Conservation (phyloP, 2,888 invertebrate species). For the Mesorhabditis belari region DNA sequence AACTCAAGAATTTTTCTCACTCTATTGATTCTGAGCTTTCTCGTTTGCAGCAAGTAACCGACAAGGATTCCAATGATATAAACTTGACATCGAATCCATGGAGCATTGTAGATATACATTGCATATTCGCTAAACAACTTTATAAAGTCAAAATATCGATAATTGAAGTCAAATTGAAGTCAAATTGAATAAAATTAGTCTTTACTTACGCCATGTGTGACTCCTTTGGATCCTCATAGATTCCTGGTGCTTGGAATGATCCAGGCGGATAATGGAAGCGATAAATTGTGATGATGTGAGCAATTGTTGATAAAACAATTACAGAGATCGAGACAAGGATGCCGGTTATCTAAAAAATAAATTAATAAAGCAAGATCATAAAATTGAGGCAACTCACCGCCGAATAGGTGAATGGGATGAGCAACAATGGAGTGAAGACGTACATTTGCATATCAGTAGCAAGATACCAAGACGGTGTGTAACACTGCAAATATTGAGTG, state of each 20-base stretch:
- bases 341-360: slow-evolving; percentile 3
- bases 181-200: no score
- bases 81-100: slow-evolving; percentile 27
- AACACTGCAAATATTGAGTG: slow-evolving; percentile 2
- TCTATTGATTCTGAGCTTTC: neutral
- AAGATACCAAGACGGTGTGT: slow-evolving; percentile 14
- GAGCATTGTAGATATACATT: slow-evolving; percentile 15
- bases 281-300: neutral
- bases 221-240: neutral
- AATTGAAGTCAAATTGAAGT: no score
- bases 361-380: neutral
- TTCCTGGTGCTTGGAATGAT: no score
- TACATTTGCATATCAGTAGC: slow-evolving; percentile 24
- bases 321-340: slow-evolving; percentile 4
- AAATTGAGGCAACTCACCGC: neutral
- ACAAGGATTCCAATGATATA: slow-evolving; percentile 23
- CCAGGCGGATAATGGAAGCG: neutral
- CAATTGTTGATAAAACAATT: neutral
- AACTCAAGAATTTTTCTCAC: neutral
- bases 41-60: slow-evolving; percentile 13
- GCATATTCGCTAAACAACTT: no score
- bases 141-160: no score
- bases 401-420: slow-evolving; percentile 16
- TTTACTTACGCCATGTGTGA: neutral
- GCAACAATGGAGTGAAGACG: slow-evolving; percentile 14